A percentile compares a stretch with the other conserved stretches of the same genome.
phyloP scores from a whole-genome alignment of 1,140 invertebrate genomes.

The Zaprionus davidi region DNA sequence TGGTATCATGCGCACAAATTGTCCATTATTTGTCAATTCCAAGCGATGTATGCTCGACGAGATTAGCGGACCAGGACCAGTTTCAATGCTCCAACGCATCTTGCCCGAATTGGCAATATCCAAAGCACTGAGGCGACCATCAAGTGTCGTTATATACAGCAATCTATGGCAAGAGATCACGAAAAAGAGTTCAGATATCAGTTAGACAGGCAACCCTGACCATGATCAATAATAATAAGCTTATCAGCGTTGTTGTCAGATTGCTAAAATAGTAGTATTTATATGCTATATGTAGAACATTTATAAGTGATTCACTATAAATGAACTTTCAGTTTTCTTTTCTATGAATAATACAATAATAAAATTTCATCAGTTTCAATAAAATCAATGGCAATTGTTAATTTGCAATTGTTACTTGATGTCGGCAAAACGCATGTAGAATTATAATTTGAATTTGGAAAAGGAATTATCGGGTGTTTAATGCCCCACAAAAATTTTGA shows the following conservation, averaged over 20 bases:
- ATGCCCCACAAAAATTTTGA: not conserved
- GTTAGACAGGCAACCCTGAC: constrained; percentile 16
- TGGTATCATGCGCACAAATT: constrained; percentile 94
- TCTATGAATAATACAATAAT: not conserved
- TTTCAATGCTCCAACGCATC: constrained; percentile 90
- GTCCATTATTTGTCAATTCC: constrained; percentile 93
- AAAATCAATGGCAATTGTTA: not conserved
- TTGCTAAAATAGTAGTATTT: constrained; percentile 1
- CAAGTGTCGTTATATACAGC: constrained; percentile 93
- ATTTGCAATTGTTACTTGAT: constrained; percentile 1
- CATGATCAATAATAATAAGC: constrained; percentile 38
- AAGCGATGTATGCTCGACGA: constrained; percentile 93
- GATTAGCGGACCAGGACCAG: constrained; percentile 89
- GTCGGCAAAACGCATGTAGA: not conserved
- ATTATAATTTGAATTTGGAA: constrained; percentile 2
- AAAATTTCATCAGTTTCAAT: not conserved
- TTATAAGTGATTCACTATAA: not conserved
- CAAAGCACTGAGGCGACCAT: constrained; percentile 93
- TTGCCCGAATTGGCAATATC: constrained; percentile 88
- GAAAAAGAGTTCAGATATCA: constrained; percentile 7
- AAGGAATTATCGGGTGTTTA: not conserved
- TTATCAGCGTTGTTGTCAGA: constrained; percentile 25
- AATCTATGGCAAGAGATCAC: constrained; percentile 85
- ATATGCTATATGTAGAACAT: not conserved
- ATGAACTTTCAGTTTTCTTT: not conserved